These are phyloP conservation scores for Martes martes DNA, from an alignment of 2,113 vertebrate genomes.

Conservation along the genomic window DNA sequence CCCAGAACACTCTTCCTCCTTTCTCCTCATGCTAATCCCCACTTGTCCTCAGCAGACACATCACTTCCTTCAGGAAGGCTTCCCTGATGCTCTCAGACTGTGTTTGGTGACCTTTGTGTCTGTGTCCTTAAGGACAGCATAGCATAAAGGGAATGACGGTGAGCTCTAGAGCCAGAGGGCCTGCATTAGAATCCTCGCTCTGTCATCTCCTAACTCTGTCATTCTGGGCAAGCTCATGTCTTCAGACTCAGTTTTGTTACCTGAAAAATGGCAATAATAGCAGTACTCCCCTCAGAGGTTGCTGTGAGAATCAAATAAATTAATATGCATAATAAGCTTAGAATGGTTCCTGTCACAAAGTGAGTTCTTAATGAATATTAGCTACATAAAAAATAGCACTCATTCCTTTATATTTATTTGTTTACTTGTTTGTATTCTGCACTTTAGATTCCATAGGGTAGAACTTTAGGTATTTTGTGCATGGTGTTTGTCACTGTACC, in stretches of 20 bases:
- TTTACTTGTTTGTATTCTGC: neutral
- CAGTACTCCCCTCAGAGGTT: neutral
- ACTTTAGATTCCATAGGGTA: neutral
- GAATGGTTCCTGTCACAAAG: neutral
- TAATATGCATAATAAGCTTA: neutral
- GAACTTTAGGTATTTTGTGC: neutral
- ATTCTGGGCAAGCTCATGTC: neutral
- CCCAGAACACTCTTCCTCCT: neutral
- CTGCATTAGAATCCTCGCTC: neutral
- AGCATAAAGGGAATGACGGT: neutral
- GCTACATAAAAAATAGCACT: neutral
- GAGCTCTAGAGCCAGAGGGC: neutral
- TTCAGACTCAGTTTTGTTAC: neutral
- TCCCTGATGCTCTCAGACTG: neutral
- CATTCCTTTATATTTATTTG: neutral
- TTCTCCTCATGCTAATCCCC: neutral
- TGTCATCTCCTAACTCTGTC: neutral
- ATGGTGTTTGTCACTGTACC: neutral
- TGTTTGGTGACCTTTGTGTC: neutral
- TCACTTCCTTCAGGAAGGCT: neutral
- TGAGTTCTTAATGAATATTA: neutral
- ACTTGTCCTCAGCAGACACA: neutral
- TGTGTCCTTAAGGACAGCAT: neutral
- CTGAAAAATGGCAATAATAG: neutral
- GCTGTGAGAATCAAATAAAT: neutral